These are phyloP conservation scores for Alviniconcha marisindica DNA, from an alignment of 1,140 invertebrate species.

Conservation along the genomic window DNA sequence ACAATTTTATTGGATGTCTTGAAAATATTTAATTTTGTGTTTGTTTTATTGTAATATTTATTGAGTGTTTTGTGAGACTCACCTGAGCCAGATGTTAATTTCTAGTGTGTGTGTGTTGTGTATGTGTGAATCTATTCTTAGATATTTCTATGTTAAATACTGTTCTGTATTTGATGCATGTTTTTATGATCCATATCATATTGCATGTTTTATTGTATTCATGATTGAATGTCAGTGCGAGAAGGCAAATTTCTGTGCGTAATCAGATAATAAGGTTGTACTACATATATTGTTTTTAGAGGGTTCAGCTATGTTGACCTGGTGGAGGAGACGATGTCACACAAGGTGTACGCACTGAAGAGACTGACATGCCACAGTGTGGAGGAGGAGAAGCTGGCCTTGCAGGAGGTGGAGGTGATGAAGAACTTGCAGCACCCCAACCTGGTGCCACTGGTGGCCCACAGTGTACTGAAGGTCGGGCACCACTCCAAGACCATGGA, in stretches of 20 bases:
- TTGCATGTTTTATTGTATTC: background rate
- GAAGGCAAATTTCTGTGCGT: background rate
- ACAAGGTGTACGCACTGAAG: slow-evolving; percentile 87
- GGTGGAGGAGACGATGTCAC: slow-evolving; percentile 84
- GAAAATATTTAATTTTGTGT: too few relatives aligned
- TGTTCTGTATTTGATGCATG: too few relatives aligned
- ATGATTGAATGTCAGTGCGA: background rate
- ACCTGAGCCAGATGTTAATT: too few relatives aligned
- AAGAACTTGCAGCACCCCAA: slow-evolving; percentile 85
- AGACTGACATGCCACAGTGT: slow-evolving; percentile 87
- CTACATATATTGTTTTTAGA: slow-evolving; percentile 75
- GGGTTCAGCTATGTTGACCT: slow-evolving; percentile 90
- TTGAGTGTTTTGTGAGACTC: too few relatives aligned
- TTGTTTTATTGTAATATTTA: too few relatives aligned
- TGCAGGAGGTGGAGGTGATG: slow-evolving; percentile 87
- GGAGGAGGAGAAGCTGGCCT: slow-evolving; percentile 86
- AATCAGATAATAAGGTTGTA: background rate
- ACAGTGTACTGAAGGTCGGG: slow-evolving; percentile 76
- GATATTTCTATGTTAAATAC: too few relatives aligned
- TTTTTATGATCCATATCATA: too few relatives aligned
- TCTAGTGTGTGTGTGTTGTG: too few relatives aligned
- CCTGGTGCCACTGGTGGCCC: slow-evolving; percentile 87
- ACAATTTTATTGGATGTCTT: too few relatives aligned
- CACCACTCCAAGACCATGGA: slow-evolving; percentile 58
- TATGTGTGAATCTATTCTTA: too few relatives aligned